Evolutionary conservation across 2,797 vertebrate species (phyloP).

Genomic region (Scomberomorus guttatus): DNA sequence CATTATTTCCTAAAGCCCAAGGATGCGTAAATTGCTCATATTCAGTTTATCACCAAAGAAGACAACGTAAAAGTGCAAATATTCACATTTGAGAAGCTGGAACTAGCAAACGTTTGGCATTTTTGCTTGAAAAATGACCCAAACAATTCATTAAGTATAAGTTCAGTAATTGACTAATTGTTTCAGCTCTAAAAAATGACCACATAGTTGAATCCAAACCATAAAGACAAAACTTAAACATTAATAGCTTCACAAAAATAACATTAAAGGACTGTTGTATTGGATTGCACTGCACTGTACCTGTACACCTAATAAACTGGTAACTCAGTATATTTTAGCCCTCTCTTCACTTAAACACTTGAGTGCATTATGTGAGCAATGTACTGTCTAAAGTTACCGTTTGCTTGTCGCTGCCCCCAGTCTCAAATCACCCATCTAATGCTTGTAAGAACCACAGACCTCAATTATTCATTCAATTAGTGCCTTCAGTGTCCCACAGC

Average conservation of each 20-base stretch:
- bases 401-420: constrained; percentile 6
- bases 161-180: too few species aligned
- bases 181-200: too few species aligned
- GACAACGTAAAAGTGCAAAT: too few species aligned
- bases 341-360: not conserved
- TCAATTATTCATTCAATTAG: constrained; percentile 64
- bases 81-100: too few species aligned
- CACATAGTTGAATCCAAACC: too few species aligned
- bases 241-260: not conserved
- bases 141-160: too few species aligned
- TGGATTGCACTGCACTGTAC: not conserved
- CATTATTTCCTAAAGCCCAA: too few species aligned
- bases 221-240: not conserved
- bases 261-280: not conserved
- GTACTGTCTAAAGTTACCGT: constrained; percentile 37
- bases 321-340: not conserved
- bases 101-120: too few species aligned
- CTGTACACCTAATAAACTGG: not conserved
- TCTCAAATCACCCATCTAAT: constrained; percentile 42
- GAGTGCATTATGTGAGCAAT: constrained; percentile 6
- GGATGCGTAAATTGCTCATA: too few species aligned
- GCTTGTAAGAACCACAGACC: constrained; percentile 35
- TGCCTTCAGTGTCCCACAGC: constrained; percentile 9
- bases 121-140: too few species aligned
- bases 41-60: too few species aligned